phyloP scores from a whole-genome alignment of 1,140 invertebrate genomes.

The Neuroterus valhalla region DNA sequence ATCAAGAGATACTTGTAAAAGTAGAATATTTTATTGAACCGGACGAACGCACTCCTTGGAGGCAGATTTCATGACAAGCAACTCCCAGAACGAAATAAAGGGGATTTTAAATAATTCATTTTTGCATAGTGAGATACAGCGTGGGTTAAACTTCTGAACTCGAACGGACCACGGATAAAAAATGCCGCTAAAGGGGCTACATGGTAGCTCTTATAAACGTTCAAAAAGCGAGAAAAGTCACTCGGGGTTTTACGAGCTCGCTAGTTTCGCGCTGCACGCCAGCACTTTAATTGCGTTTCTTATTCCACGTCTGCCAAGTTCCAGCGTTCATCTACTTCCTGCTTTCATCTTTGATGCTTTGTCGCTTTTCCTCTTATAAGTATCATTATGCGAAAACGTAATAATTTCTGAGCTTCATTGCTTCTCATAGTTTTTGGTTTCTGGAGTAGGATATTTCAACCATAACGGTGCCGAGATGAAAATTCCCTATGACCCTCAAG shows the following conservation, averaged over 20 bases:
- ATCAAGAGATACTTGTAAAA: too few relatives aligned
- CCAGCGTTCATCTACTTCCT: not conserved
- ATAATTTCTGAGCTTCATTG: not conserved
- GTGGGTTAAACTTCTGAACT: conserved; percentile 3
- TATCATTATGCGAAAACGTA: not conserved
- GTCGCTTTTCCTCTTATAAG: conserved; percentile 4
- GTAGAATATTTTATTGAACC: not conserved
- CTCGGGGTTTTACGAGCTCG: conserved; percentile 15
- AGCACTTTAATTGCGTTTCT: conserved; percentile 28
- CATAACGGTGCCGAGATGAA: too few relatives aligned
- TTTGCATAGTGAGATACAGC: not conserved
- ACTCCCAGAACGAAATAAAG: not conserved
- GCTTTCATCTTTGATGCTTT: not conserved
- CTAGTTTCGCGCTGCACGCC: conserved; percentile 19
- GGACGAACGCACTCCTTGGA: not conserved
- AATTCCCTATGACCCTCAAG: too few relatives aligned
- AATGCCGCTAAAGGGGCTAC: conserved; percentile 1
- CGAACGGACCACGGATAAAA: conserved; percentile 7
- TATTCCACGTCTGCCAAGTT: conserved; percentile 5
- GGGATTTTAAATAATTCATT: not conserved
- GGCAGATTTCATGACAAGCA: not conserved
- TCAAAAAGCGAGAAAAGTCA: conserved; percentile 18
- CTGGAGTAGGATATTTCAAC: too few relatives aligned
- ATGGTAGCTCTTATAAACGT: conserved; percentile 16
- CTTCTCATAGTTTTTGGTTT: too few relatives aligned